Percentiles rank a stretch among this genome's conserved stretches.
Conservation (phyloP, 64 coral and sea anemone genomes). For the Anthopleura sola region DNA sequence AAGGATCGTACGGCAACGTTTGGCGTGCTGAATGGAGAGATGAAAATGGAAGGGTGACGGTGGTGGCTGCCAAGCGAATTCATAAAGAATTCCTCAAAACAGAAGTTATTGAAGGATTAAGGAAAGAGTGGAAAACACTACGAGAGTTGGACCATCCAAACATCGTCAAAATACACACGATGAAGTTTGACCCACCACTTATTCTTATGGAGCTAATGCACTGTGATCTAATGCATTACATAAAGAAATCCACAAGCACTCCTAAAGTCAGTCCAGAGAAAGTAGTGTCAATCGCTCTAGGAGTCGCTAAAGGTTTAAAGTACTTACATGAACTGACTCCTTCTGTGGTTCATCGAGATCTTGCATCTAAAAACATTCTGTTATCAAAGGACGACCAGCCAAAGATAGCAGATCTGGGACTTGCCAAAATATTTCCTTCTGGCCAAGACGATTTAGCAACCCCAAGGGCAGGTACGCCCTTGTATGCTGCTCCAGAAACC, state of each 20-base stretch:
- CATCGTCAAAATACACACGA: constrained; percentile 21
- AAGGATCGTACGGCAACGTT: background rate
- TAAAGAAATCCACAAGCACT: constrained; percentile 5
- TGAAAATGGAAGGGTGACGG: no score
- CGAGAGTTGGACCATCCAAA: constrained; percentile 32
- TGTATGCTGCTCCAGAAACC: constrained; percentile 65
- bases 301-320: constrained; percentile 48
- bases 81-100: background rate
- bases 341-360: constrained; percentile 56
- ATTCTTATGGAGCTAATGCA: constrained; percentile 62
- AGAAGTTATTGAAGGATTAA: background rate
- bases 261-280: constrained; percentile 38
- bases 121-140: constrained; percentile 38
- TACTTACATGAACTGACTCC: constrained; percentile 42
- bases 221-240: constrained; percentile 32
- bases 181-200: background rate
- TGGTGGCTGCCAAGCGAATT: background rate
- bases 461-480: background rate
- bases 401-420: constrained; percentile 70
- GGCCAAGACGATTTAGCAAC: background rate
- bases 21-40: background rate
- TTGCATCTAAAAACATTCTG: constrained; percentile 61
- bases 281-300: constrained; percentile 45
- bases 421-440: constrained; percentile 38
- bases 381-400: constrained; percentile 34